A percentile compares a stretch with the other conserved stretches of the same genome.
Conservation (phyloP, 2,113 vertebrate species). For the Apteryx owenii region DNA sequence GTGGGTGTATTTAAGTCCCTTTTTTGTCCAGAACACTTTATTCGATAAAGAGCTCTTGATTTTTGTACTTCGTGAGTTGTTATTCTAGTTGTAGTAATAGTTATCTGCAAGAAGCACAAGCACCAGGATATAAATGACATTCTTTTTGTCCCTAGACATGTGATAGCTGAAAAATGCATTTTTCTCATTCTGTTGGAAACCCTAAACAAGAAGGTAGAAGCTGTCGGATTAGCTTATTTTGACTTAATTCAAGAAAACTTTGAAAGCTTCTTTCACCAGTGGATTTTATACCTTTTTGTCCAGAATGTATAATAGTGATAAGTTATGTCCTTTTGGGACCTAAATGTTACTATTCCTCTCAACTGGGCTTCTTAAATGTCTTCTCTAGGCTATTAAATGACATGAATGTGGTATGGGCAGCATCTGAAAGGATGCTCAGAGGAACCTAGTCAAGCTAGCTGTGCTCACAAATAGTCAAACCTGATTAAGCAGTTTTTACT, state of each 20-base stretch:
- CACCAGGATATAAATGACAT: not conserved
- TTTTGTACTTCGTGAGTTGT: not conserved
- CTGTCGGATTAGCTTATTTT: not conserved
- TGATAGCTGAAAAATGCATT: not conserved
- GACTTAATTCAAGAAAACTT: not conserved
- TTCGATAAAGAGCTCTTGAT: not conserved
- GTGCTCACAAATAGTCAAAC: not conserved
- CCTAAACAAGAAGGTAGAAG: not conserved
- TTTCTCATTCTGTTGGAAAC: not conserved
- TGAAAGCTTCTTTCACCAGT: not conserved
- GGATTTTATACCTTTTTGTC: not conserved
- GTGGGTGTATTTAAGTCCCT: not conserved
- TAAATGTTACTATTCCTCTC: not conserved
- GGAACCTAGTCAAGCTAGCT: not conserved
- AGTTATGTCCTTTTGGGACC: not conserved
- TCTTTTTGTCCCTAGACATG: not conserved
- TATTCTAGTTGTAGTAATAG: not conserved
- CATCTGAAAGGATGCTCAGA: not conserved
- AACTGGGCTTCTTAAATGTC: not conserved
- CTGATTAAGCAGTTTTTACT: slow-evolving; percentile 29
- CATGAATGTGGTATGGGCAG: not conserved
- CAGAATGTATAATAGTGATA: rapidly evolving
- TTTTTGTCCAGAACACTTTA: not conserved
- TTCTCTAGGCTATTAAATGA: not conserved
- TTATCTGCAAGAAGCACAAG: rapidly evolving